phyloP scores from a whole-genome alignment of 2,888 invertebrate genomes.

The Machimus atricapillus region DNA sequence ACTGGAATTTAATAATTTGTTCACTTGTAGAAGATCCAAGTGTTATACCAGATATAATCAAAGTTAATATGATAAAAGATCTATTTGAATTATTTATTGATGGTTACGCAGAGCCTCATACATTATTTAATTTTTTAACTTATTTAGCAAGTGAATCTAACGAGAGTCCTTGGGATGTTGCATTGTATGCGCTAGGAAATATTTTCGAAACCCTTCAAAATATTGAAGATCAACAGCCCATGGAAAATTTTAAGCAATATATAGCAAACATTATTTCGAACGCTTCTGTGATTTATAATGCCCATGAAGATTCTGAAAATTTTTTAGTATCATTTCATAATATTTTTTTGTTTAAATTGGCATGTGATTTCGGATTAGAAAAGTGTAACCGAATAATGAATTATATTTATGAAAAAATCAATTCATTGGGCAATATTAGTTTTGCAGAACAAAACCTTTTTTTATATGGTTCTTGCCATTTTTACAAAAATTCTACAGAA shows the following conservation, averaged over 20 bases:
- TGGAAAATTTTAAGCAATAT: slow-evolving; percentile 53
- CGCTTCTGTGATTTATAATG: not conserved
- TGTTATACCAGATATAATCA: slow-evolving; percentile 75
- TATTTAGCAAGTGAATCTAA: slow-evolving; percentile 69
- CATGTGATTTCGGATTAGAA: slow-evolving; percentile 5
- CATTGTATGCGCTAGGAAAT: slow-evolving; percentile 67
- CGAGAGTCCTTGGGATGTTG: slow-evolving; percentile 66
- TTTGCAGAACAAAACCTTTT: not conserved
- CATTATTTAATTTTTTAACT: slow-evolving; percentile 62
- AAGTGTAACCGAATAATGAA: not conserved
- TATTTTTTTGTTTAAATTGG: not conserved
- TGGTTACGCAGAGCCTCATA: not conserved
- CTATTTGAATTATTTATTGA: slow-evolving; percentile 25
- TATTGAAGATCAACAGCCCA: slow-evolving; percentile 51
- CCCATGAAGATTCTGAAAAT: too few species aligned
- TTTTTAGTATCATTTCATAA: not conserved
- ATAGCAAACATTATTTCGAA: slow-evolving; percentile 51
- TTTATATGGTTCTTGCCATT: not conserved
- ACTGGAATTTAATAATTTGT: slow-evolving; percentile 71
- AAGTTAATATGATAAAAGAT: slow-evolving; percentile 88
- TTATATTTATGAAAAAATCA: not conserved
- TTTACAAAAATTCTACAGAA: not conserved
- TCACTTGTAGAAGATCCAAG: slow-evolving; percentile 69
- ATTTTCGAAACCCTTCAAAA: slow-evolving; percentile 48
- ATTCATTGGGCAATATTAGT: not conserved